phyloP scores from a whole-genome alignment of 2,888 invertebrate genomes.

The Nudaria mundana region DNA sequence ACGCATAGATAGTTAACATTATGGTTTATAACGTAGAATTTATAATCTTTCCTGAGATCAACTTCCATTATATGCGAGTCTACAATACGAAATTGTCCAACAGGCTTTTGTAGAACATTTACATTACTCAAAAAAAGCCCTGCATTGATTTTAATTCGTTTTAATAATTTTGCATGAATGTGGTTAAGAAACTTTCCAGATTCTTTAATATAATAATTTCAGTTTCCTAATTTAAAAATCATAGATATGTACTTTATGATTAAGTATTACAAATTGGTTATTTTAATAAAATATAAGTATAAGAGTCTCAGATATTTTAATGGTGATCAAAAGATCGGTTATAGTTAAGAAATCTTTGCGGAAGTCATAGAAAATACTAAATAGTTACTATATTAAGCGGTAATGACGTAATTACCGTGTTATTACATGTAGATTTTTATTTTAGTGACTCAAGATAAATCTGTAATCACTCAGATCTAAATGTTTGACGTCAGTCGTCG shows the following conservation, averaged over 20 bases:
- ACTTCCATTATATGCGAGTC: conserved; percentile 16
- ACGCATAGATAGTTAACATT: conserved; percentile 21
- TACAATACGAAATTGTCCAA: conserved; percentile 15
- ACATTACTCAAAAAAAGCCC: background rate
- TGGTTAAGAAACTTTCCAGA: background rate
- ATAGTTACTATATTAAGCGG: no score
- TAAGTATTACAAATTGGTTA: no score
- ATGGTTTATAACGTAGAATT: conserved; percentile 24
- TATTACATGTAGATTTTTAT: background rate
- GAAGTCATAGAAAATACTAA: no score
- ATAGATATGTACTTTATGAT: no score
- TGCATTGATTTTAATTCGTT: background rate
- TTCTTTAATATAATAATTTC: conserved; percentile 2
- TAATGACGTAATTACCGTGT: no score
- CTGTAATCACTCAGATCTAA: background rate
- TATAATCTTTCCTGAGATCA: conserved; percentile 8
- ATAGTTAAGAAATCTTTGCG: no score
- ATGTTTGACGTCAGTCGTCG: conserved; percentile 35
- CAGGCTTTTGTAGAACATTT: conserved; percentile 4
- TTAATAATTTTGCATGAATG: background rate
- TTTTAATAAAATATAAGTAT: no score
- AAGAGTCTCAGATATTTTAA: no score
- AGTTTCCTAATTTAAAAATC: background rate
- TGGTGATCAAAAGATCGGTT: no score
- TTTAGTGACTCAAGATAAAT: conserved; percentile 1